Evolutionary conservation across 92 coral and sea anemone species (phyloP).

Genomic region (Nematostella vectensis): DNA sequence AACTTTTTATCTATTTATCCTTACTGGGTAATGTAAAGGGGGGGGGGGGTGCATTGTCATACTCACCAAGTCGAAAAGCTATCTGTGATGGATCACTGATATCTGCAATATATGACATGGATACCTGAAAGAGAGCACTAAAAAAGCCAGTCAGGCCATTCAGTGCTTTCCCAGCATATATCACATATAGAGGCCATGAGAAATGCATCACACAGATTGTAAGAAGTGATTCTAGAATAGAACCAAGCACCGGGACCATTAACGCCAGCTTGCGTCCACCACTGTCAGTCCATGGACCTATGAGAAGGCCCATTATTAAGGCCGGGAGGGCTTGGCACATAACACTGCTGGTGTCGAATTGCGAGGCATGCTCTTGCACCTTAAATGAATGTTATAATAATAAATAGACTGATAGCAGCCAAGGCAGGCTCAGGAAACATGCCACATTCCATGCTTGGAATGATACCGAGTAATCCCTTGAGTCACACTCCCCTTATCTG

Average conservation of each 20-base stretch:
- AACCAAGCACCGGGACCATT: conserved; percentile 37
- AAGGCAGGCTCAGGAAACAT: background rate
- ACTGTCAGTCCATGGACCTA: conserved; percentile 72
- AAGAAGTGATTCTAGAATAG: conserved; percentile 35
- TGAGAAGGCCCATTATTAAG: conserved; percentile 49
- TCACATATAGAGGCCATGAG: conserved; percentile 38
- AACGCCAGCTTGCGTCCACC: conserved; percentile 70
- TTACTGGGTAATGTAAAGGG: too few relatives aligned
- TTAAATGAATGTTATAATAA: conserved; percentile 3
- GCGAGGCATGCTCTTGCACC: conserved; percentile 63
- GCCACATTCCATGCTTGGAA: too few relatives aligned
- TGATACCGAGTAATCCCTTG: too few relatives aligned
- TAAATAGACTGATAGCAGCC: too few relatives aligned
- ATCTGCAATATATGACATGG: conserved; percentile 58
- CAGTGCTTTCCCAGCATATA: conserved; percentile 47
- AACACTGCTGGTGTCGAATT: conserved; percentile 30
- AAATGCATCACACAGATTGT: conserved; percentile 37
- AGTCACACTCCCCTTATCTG: too few relatives aligned
- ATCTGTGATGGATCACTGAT: conserved; percentile 47
- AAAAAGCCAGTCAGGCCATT: conserved; percentile 63
- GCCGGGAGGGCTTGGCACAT: conserved; percentile 54
- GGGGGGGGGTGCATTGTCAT: too few relatives aligned
- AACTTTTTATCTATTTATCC: too few relatives aligned
- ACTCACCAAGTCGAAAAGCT: conserved; percentile 58
- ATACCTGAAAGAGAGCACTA: conserved; percentile 43